A percentile compares a stretch with the other conserved stretches of the same genome.
These are phyloP conservation scores for Tolmerus cingulatus DNA, from an alignment of 2,888 invertebrate species.

Conservation along the genomic window DNA sequence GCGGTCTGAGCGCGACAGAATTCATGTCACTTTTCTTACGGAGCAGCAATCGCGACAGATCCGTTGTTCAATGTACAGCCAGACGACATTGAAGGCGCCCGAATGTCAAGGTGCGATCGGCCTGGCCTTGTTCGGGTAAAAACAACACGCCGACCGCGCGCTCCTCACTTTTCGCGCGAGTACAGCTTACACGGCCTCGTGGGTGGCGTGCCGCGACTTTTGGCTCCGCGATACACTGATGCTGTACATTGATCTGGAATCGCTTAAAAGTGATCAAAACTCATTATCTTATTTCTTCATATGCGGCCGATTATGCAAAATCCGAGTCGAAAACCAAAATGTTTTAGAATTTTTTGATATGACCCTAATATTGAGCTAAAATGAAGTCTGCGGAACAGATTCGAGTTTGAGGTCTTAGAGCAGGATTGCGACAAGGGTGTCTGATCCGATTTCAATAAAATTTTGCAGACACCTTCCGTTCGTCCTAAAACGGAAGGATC, in stretches of 20 bases:
- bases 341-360: no score
- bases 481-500: no score
- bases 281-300: background rate
- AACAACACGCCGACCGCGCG: background rate
- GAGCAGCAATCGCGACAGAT: background rate
- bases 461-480: no score
- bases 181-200: background rate
- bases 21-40: background rate
- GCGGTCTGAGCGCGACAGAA: background rate
- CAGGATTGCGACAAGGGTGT: no score
- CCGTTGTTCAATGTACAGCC: background rate
- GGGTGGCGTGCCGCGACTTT: background rate
- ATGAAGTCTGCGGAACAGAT: no score
- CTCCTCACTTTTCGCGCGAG: background rate
- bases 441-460: no score
- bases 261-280: background rate
- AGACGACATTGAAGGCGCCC: constrained; percentile 21
- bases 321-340: no score
- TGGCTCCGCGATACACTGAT: background rate
- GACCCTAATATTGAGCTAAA: no score
- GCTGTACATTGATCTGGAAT: background rate
- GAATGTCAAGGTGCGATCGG: constrained; percentile 23
- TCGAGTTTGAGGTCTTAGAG: no score
- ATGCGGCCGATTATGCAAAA: no score
- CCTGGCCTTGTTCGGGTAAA: constrained; percentile 1